A percentile compares a stretch with the other conserved stretches of the same genome.
phyloP scores from a whole-genome alignment of 2,888 invertebrate genomes.

The Cephonodes hylas region DNA sequence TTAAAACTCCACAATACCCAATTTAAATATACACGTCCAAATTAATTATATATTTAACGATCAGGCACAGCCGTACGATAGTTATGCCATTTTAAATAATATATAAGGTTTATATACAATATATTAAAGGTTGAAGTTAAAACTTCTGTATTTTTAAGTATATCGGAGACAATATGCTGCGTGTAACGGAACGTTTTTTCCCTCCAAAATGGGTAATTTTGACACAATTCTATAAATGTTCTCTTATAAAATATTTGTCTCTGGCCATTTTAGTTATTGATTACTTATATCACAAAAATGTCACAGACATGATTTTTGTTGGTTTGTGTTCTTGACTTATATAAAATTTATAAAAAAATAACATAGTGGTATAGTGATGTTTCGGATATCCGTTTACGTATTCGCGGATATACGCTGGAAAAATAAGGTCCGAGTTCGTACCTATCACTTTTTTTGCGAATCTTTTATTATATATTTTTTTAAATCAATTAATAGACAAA shows the following conservation, averaged over 20 bases:
- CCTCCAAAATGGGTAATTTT: background rate
- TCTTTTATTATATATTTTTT: too few relatives aligned
- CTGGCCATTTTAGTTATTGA: background rate
- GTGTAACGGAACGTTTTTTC: too few relatives aligned
- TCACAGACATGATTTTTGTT: background rate
- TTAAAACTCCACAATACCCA: background rate
- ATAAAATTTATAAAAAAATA: background rate
- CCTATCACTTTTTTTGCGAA: too few relatives aligned
- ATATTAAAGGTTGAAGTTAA: background rate
- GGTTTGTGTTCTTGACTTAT: background rate
- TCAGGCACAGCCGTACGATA: background rate
- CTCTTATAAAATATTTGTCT: too few relatives aligned
- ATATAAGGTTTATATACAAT: background rate
- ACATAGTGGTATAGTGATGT: too few relatives aligned
- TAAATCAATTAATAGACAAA: too few relatives aligned
- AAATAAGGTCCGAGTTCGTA: too few relatives aligned
- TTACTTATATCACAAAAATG: background rate
- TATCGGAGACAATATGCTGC: background rate
- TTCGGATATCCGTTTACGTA: too few relatives aligned
- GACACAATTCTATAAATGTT: background rate
- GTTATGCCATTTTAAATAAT: conserved; percentile 14
- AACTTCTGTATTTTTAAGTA: background rate
- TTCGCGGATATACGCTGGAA: too few relatives aligned
- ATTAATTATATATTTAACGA: background rate
- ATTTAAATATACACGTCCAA: conserved; percentile 5